phyloP scores from a whole-genome alignment of 2,888 invertebrate species.

The Drepanosiphum platanoidis region DNA sequence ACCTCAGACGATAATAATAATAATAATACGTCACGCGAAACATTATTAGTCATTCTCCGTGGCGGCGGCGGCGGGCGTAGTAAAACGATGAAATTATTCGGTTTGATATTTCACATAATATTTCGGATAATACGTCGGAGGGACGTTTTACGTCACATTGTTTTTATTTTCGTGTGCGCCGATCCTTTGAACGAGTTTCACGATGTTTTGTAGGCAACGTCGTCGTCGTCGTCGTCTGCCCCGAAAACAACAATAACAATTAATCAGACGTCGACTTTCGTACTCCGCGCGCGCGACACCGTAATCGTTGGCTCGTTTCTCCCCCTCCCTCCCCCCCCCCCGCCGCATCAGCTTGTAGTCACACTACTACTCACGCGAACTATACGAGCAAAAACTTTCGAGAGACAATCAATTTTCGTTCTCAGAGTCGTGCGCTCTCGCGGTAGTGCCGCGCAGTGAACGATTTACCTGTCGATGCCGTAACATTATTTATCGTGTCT shows the following conservation, averaged over 20 bases:
- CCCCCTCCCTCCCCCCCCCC: too few species aligned
- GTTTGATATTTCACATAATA: background rate
- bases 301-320: background rate
- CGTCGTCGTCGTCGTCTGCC: background rate
- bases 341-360: too few species aligned
- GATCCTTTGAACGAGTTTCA: background rate
- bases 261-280: background rate
- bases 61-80: background rate
- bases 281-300: background rate
- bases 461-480: too few species aligned
- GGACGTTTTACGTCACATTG: background rate
- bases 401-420: too few species aligned
- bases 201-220: background rate
- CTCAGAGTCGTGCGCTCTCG: too few species aligned
- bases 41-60: constrained; percentile 18
- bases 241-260: background rate
- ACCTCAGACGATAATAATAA: background rate
- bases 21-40: constrained; percentile 18
- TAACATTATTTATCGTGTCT: too few species aligned
- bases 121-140: background rate
- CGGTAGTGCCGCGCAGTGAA: too few species aligned
- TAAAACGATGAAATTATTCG: background rate
- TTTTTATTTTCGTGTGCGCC: constrained; percentile 10
- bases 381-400: too few species aligned
- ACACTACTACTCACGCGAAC: too few species aligned